These are phyloP conservation scores for Metaphire vulgaris DNA, from an alignment of 1,140 invertebrate genomes.

Conservation along the genomic window DNA sequence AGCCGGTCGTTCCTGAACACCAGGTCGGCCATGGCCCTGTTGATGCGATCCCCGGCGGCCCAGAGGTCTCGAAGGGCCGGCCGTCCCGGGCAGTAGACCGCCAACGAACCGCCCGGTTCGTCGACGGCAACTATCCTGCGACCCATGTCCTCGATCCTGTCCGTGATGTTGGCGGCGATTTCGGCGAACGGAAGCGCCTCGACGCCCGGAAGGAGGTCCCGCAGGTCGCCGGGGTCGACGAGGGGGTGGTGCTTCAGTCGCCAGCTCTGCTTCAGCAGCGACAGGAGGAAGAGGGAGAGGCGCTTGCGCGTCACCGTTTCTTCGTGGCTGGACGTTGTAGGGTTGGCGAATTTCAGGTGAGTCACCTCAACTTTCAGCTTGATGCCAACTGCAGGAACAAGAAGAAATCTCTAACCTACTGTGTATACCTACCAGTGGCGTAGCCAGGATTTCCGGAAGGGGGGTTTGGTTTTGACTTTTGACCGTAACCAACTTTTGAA, in stretches of 20 bases:
- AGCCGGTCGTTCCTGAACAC: not conserved
- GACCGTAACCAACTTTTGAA: no score
- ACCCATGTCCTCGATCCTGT: slow-evolving; percentile 18
- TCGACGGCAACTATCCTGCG: slow-evolving; percentile 25
- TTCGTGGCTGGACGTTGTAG: not conserved
- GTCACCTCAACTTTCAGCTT: not conserved
- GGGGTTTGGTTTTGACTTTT: no score
- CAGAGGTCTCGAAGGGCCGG: slow-evolving; percentile 20
- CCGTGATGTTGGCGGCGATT: not conserved
- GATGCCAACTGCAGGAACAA: not conserved
- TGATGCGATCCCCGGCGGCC: slow-evolving; percentile 23
- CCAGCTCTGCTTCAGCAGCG: not conserved
- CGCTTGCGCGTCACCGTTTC: not conserved
- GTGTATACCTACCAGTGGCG: no score
- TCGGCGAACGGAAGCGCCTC: slow-evolving; percentile 21
- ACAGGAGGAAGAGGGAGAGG: not conserved
- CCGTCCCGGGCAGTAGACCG: slow-evolving; percentile 22
- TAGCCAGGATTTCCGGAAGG: no score
- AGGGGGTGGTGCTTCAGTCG: not conserved
- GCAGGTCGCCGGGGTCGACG: not conserved
- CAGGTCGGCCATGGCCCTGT: not conserved
- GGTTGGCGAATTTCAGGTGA: not conserved
- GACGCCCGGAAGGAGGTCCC: slow-evolving; percentile 1
- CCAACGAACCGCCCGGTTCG: slow-evolving; percentile 1
- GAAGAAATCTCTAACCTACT: no score